phyloP scores from a whole-genome alignment of 2,113 vertebrate genomes.

The Corythornis vintsioides region DNA sequence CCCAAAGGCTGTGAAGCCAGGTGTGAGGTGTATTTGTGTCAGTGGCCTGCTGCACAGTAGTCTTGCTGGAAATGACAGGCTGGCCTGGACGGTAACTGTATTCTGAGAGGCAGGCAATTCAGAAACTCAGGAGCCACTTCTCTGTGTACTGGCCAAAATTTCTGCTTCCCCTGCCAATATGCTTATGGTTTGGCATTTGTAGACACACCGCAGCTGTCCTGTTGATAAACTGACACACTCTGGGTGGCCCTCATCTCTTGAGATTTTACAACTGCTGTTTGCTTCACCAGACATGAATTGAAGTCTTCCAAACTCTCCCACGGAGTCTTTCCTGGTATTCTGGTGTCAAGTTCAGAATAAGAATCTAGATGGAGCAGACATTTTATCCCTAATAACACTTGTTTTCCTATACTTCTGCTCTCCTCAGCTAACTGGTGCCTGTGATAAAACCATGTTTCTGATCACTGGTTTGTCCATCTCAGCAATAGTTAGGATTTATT shows the following conservation, averaged over 20 bases:
- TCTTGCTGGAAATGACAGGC: not conserved
- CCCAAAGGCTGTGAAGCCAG: not conserved
- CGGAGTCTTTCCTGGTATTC: conserved; percentile 55
- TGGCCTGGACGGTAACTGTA: not conserved
- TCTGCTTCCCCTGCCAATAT: conserved; percentile 60
- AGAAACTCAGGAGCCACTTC: conserved; percentile 70
- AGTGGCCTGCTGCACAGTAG: conserved; percentile 9
- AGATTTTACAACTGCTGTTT: conserved; percentile 71
- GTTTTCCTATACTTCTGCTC: not conserved
- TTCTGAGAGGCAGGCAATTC: conserved; percentile 56
- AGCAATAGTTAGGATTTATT: not conserved
- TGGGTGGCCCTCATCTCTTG: conserved; percentile 71
- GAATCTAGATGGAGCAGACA: not conserved
- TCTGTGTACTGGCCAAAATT: conserved; percentile 58
- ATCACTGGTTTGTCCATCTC: not conserved
- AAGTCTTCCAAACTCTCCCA: conserved; percentile 65
- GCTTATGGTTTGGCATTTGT: conserved; percentile 74
- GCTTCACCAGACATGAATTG: conserved; percentile 38
- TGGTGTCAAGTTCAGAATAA: conserved; percentile 43
- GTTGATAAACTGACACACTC: conserved; percentile 72
- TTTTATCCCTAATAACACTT: conserved; percentile 40
- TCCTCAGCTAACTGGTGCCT: not conserved
- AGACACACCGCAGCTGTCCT: conserved; percentile 69
- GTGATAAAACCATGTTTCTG: not conserved
- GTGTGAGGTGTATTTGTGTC: not conserved